phyloP scores from a whole-genome alignment of 2,888 invertebrate species.

The Harpalus rufipes region DNA sequence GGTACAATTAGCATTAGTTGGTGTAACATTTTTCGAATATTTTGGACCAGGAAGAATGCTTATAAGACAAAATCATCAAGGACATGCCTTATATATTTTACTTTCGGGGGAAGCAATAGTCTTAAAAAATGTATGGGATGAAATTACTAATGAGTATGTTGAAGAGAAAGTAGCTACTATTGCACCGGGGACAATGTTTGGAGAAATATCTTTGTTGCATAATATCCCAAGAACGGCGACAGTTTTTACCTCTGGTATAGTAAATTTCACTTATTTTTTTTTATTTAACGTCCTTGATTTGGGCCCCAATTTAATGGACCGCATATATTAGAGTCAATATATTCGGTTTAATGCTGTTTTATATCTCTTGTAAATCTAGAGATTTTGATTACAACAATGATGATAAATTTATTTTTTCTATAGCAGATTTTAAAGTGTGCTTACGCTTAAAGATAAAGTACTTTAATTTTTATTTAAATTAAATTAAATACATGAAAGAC shows the following conservation, averaged over 20 bases:
- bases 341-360: too few species aligned
- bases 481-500: too few species aligned
- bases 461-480: too few species aligned
- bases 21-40: slow-evolving; percentile 82
- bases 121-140: slow-evolving; percentile 79
- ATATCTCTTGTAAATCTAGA: too few species aligned
- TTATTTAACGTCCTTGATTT: too few species aligned
- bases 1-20: slow-evolving; percentile 81
- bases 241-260: slow-evolving; percentile 79
- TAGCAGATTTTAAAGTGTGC: too few species aligned
- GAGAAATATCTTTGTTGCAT: slow-evolving; percentile 83
- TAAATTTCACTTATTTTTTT: too few species aligned
- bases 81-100: slow-evolving; percentile 83
- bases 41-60: slow-evolving; percentile 81
- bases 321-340: too few species aligned
- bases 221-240: slow-evolving; percentile 82
- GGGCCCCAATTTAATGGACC: too few species aligned
- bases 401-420: too few species aligned
- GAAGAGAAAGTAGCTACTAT: slow-evolving; percentile 79
- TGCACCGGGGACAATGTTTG: slow-evolving; percentile 82
- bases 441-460: too few species aligned
- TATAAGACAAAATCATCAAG: slow-evolving; percentile 81
- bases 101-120: slow-evolving; percentile 81
- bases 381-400: too few species aligned
- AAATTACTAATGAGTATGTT: slow-evolving; percentile 77